phyloP scores from a whole-genome alignment of 2,797 vertebrate species.

The Brachyrhaphis roseni region DNA sequence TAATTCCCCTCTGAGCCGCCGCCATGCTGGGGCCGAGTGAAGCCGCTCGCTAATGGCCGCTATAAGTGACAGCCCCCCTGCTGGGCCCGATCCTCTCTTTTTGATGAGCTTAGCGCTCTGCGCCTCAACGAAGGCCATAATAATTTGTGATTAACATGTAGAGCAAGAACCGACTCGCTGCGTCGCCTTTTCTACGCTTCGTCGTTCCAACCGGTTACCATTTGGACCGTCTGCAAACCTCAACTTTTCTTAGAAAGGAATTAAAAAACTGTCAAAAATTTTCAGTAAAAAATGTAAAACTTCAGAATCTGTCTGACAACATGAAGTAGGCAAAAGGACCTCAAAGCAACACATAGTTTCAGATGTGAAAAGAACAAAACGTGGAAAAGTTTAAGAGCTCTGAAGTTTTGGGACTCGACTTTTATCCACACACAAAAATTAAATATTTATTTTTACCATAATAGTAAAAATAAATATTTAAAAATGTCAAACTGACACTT shows the following conservation, averaged over 20 bases:
- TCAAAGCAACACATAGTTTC: background rate
- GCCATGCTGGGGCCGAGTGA: background rate
- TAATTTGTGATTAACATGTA: constrained; percentile 43
- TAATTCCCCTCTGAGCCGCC: background rate
- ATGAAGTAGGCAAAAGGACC: background rate
- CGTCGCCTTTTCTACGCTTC: constrained; percentile 8
- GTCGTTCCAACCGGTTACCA: constrained; percentile 30
- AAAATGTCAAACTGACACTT: too few species aligned
- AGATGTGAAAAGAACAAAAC: background rate
- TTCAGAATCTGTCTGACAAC: background rate
- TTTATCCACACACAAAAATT: too few species aligned
- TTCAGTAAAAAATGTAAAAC: background rate
- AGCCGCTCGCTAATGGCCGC: background rate
- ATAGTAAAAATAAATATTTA: too few species aligned
- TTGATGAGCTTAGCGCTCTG: background rate
- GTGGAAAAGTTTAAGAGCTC: too few species aligned
- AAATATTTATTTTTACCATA: too few species aligned
- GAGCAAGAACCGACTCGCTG: constrained; percentile 21
- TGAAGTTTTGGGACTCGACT: too few species aligned
- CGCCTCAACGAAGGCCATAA: constrained; percentile 3
- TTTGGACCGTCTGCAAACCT: constrained; percentile 47
- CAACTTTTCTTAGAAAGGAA: background rate
- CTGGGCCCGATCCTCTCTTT: background rate
- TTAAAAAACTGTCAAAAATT: too few species aligned
- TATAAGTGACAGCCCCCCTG: background rate